phyloP scores from a whole-genome alignment of 2,113 vertebrate species.

The Argyrosomus japonicus region DNA sequence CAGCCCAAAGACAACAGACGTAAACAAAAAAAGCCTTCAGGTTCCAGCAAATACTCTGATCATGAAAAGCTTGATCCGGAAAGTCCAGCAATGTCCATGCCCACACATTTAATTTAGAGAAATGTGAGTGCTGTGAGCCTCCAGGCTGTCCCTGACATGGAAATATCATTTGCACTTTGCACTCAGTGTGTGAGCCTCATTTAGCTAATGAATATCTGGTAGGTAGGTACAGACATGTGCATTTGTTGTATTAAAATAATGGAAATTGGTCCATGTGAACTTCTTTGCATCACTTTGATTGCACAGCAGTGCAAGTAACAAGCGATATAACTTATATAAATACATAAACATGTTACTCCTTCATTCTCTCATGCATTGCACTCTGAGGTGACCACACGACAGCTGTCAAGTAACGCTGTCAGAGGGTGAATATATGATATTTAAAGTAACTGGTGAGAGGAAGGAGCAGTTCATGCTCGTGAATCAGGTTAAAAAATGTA shows the following conservation, averaged over 20 bases:
- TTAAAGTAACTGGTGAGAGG: slow-evolving; percentile 16
- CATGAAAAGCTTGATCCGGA: slow-evolving; percentile 2
- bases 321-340: not conserved
- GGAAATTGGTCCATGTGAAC: not conserved
- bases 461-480: not conserved
- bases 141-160: slow-evolving; percentile 25
- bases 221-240: slow-evolving; percentile 1
- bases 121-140: slow-evolving; percentile 34
- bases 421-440: slow-evolving; percentile 2
- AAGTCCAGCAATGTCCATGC: slow-evolving; percentile 22
- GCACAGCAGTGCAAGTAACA: not conserved
- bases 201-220: slow-evolving; percentile 45
- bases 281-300: not conserved
- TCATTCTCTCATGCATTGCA: not conserved
- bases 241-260: slow-evolving; percentile 43
- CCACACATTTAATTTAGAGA: slow-evolving; percentile 56
- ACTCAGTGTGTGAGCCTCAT: slow-evolving; percentile 28
- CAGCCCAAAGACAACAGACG: slow-evolving; percentile 52
- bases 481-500: not conserved
- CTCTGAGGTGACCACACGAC: slow-evolving; percentile 7
- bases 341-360: slow-evolving; percentile 4
- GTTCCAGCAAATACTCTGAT: slow-evolving; percentile 43
- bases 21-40: slow-evolving; percentile 17
- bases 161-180: slow-evolving; percentile 32
- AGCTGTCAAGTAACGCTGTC: slow-evolving; percentile 28